Base-by-base conservation (phyloP, 1,140 invertebrate species). In the Pseudomyrmex pallidus region DNA sequence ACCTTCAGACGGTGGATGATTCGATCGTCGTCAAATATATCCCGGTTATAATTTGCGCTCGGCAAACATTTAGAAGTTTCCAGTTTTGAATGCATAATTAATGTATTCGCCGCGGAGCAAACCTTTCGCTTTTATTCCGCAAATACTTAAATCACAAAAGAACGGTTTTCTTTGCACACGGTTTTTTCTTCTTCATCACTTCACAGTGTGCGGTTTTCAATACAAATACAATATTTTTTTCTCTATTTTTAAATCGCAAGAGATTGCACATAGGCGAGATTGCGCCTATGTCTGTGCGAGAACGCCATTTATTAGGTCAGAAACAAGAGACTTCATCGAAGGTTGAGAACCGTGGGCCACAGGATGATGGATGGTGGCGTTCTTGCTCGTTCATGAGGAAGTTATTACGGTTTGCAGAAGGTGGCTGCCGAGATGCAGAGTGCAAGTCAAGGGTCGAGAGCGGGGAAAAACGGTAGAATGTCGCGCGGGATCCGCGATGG, bases 331-430 rank as follows among this genome's bases (percentile, higher is more conserved):
- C 54, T 17, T 77, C 73, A 61, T 74, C 48, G 82, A 82, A 72
- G 82, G 84, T 89, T 88, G 89, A 89, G 90, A 88, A 86, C 85
- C 80, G 62, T 77, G 87, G 74, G 67, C 82, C 83, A 74, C 64
- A 66, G 85, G 66, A 90, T 90, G 89, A 91, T 90, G 89, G 89
- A 90, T 91, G 87, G 74, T 77, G 76, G 63, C 44, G 87, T 90
- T 91, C 89, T 91, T 91, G 85, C 86, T 86, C 74, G 74, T 85
- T 85, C 87, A 86, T 83, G 87, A 91, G 90, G 86, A 90, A 91
- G 90, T 91, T 90, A 91, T 91, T 91, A 89, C 83, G 67, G 89
- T 88, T 85, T 68, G 83, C 76, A 73, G 70, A 76, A 77, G 84
- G 67, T 83, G 64, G 62, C 80, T 72, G 68, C 54, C 73, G 52